Percentiles rank a stretch among this genome's conserved stretches.
These are phyloP conservation scores for Quiscalus mexicanus DNA, from an alignment of 2,113 vertebrate species.

Conservation along the genomic window DNA sequence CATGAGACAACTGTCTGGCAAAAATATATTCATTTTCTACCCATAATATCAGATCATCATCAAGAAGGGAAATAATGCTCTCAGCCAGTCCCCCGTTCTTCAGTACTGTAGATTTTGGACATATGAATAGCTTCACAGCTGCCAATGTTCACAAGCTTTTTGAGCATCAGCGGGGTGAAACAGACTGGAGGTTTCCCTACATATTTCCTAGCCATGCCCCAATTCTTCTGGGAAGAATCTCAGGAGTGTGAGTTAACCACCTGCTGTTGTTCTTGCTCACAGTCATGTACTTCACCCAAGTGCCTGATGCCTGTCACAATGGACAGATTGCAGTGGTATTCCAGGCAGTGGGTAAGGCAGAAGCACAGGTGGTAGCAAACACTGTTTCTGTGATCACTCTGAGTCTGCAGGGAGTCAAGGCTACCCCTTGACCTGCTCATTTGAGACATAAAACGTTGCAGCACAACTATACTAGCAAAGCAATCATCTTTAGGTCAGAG, in stretches of 20 bases:
- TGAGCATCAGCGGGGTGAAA: background rate
- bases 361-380: background rate
- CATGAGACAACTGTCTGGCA: background rate
- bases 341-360: background rate
- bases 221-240: background rate
- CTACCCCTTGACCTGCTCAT: background rate
- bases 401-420: background rate
- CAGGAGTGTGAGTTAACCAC: background rate
- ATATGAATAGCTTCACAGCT: background rate
- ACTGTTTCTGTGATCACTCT: background rate
- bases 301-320: accelerated
- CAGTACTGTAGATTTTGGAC: background rate
- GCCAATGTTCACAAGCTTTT: background rate
- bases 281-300: background rate
- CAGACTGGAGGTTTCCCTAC: background rate
- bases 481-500: background rate
- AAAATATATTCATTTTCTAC: background rate
- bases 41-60: background rate
- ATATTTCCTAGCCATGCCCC: background rate
- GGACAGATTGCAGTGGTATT: background rate
- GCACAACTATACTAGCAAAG: background rate
- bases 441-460: background rate
- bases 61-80: background rate
- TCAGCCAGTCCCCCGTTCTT: background rate
- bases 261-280: background rate